Evolutionary conservation across 2,113 vertebrate species (phyloP), one percentile per base, ranked within the genome.

Genomic region (Pedetes capensis): DNA sequence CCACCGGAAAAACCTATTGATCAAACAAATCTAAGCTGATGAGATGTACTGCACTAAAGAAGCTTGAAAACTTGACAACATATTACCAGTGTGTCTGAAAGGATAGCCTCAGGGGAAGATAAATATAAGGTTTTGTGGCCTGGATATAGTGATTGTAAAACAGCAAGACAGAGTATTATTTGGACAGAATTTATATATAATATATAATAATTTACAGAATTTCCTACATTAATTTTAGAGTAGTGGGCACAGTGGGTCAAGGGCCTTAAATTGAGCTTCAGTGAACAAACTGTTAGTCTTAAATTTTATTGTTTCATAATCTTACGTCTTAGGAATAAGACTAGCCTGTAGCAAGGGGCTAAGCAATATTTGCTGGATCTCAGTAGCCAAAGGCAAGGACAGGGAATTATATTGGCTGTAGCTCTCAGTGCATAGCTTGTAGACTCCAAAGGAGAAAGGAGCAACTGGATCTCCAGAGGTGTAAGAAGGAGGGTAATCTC

Each of bases 261-360:
- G 23, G 29, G 9, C 25, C 13, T 82, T 91, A n/a, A 95, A 89
- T 69, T 72, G 29, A 94, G n/a, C 32, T 53, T 93, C 63, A 37
- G 18, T 61, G 18, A 76, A 13, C 18, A 72, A 91, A 57, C 22
- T 69, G 5, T 76, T 91, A 49, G 42, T 87, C n/a, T 81, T 79
- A 16, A 66, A 83, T 94, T 92, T 86, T 78, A 79, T 32, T 72
- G 64, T 57, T 64, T 94, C 34, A 91, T 42, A 49, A 47, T 91
- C 32, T 66, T 93, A 25, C 59, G 42, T 85, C 84, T 68, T 22
- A 44, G 34, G 63, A 66, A 44, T 49, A 86, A 64, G 34, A 57
- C 55, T 68, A 34, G 13, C 23, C 39, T 42, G 37, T 34, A 74
- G 7, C 44, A 94, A 64, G 4, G n/a, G 75, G 49, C n/a, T 82